Percentiles rank a stretch among this genome's conserved stretches.
These are phyloP conservation scores for Agriopis marginaria DNA, from an alignment of 2,888 invertebrate genomes.

Conservation along the genomic window DNA sequence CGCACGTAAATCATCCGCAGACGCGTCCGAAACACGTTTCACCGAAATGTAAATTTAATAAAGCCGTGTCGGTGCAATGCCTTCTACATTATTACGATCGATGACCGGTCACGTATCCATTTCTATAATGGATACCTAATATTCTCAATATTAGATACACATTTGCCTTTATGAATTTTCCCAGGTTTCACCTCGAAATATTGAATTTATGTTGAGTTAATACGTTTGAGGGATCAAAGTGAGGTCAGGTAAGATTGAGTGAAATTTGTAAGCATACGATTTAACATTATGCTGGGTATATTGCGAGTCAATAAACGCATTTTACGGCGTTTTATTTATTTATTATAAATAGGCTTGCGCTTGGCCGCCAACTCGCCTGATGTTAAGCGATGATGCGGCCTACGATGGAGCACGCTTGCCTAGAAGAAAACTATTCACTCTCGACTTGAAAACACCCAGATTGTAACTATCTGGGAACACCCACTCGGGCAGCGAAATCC, in stretches of 20 bases:
- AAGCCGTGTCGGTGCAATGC: slow-evolving; percentile 30
- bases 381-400: too few relatives aligned
- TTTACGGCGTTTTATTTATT: slow-evolving; percentile 61
- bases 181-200: slow-evolving; percentile 33
- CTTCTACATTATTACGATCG: slow-evolving; percentile 31
- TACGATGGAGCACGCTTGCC: too few relatives aligned
- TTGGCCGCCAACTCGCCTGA: too few relatives aligned
- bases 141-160: slow-evolving; percentile 36
- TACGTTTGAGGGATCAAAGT: slow-evolving; percentile 15
- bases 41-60: slow-evolving; percentile 57
- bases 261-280: slow-evolving; percentile 50
- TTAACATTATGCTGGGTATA: slow-evolving; percentile 52
- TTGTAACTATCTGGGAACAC: too few relatives aligned
- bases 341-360: too few relatives aligned
- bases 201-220: slow-evolving; percentile 23
- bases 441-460: too few relatives aligned
- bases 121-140: slow-evolving; percentile 28
- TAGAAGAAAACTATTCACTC: too few relatives aligned
- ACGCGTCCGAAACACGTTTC: slow-evolving; percentile 57
- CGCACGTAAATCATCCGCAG: slow-evolving; percentile 58
- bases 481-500: too few relatives aligned
- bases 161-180: slow-evolving; percentile 30
- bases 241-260: slow-evolving; percentile 26
- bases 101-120: slow-evolving; percentile 37
- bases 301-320: slow-evolving; percentile 59